phyloP scores from a whole-genome alignment of 2,888 invertebrate species.

The Halocaridina rubra region DNA sequence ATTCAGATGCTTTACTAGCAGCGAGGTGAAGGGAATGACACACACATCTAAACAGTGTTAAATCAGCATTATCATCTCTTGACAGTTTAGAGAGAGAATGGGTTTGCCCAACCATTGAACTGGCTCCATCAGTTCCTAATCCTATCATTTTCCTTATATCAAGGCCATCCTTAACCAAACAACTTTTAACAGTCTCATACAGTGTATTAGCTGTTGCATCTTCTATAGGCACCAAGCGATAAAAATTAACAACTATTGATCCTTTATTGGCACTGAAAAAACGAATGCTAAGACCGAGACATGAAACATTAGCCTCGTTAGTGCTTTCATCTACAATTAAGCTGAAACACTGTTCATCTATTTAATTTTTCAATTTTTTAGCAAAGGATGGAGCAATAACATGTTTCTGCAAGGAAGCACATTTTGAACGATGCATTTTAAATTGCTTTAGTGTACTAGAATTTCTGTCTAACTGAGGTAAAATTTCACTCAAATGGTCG shows the following conservation, averaged over 20 bases:
- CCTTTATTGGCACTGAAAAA: slow-evolving; percentile 3
- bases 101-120: slow-evolving; percentile 11
- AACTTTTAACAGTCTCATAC: slow-evolving; percentile 1
- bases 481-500: slow-evolving; percentile 18
- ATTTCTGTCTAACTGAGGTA: slow-evolving; percentile 10
- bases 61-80: slow-evolving; percentile 15
- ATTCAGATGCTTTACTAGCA: slow-evolving; percentile 20
- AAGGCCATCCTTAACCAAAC: not conserved
- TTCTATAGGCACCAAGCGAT: slow-evolving; percentile 12
- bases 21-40: slow-evolving; percentile 29
- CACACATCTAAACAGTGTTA: slow-evolving; percentile 24
- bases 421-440: no score
- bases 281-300: slow-evolving; percentile 11
- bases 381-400: slow-evolving; percentile 22
- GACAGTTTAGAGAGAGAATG: slow-evolving; percentile 10
- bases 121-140: slow-evolving; percentile 26
- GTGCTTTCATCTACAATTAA: slow-evolving; percentile 24
- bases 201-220: slow-evolving; percentile 19
- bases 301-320: slow-evolving; percentile 18
- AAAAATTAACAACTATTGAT: slow-evolving; percentile 13
- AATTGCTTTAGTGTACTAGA: not conserved
- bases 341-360: slow-evolving; percentile 6
- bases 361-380: slow-evolving; percentile 6
- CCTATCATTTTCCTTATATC: slow-evolving; percentile 3
- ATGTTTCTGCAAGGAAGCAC: slow-evolving; percentile 24